A percentile compares a stretch with the other conserved stretches of the same genome.
Conservation (phyloP, 2,113 vertebrate species). For the Dicrurus megarhynchus region DNA sequence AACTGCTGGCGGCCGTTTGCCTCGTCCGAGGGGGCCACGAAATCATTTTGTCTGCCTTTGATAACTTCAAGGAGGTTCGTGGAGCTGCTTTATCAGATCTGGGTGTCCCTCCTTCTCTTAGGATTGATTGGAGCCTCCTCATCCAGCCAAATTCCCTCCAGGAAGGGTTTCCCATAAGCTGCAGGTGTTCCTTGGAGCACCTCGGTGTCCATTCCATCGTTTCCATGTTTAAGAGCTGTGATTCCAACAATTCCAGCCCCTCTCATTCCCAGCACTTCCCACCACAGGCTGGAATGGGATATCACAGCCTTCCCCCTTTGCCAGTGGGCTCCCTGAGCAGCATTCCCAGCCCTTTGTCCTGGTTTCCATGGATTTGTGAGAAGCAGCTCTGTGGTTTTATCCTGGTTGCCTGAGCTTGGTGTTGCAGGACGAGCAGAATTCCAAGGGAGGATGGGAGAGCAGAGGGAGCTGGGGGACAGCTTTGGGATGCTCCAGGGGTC, state of each 20-base stretch:
- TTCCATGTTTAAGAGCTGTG: rapidly evolving
- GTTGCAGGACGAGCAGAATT: neutral
- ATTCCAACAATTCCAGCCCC: neutral
- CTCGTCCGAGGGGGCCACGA: conserved; percentile 96
- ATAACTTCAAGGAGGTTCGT: conserved; percentile 96
- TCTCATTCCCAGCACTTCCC: neutral
- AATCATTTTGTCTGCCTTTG: conserved; percentile 93
- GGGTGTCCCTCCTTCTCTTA: neutral
- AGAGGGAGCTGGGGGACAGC: neutral
- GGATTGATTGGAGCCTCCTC: neutral
- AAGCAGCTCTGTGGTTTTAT: rapidly evolving
- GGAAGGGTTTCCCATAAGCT: neutral
- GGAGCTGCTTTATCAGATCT: neutral
- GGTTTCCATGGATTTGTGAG: neutral
- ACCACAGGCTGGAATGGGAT: neutral
- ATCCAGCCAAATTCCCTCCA: neutral
- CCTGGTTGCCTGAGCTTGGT: neutral
- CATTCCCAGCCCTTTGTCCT: neutral
- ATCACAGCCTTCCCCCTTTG: neutral
- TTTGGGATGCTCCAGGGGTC: neutral
- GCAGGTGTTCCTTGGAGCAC: neutral
- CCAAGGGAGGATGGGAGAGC: neutral
- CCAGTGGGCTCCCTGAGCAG: neutral
- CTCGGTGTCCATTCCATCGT: rapidly evolving
- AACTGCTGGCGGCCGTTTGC: conserved; percentile 92